A percentile compares a stretch with the other conserved stretches of the same genome.
Evolutionary conservation across 1,140 invertebrate species (phyloP).

Genomic region (Tyrophagus putrescentiae): DNA sequence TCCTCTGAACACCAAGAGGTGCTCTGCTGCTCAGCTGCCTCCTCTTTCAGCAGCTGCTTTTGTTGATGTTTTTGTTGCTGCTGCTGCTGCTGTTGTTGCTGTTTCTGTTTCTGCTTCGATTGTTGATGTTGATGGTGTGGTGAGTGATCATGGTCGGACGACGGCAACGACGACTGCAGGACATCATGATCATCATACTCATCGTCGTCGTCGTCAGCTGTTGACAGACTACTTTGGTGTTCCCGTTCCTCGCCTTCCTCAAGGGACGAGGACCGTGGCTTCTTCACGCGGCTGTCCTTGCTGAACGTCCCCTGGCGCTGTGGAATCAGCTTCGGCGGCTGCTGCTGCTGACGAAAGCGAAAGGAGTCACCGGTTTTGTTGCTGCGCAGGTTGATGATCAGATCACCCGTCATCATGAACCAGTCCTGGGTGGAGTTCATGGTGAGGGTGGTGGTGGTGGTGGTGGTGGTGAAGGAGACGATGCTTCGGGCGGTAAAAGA

Average conservation of each 20-base stretch:
- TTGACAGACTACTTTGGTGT: not conserved
- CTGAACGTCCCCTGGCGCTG: too few relatives aligned
- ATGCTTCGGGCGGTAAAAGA: too few relatives aligned
- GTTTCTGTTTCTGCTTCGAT: not conserved
- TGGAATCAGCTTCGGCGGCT: too few relatives aligned
- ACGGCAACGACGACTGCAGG: not conserved
- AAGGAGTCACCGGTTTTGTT: slow-evolving; percentile 16
- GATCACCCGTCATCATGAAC: slow-evolving; percentile 92
- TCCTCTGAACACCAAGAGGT: not conserved
- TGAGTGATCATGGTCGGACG: not conserved
- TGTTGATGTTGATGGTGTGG: not conserved
- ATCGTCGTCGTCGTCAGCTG: not conserved
- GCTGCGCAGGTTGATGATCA: slow-evolving; percentile 61
- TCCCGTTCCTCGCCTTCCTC: too few relatives aligned
- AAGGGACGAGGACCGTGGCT: too few relatives aligned
- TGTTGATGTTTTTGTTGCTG: not conserved
- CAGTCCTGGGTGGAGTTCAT: slow-evolving; percentile 15
- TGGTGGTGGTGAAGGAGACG: too few relatives aligned
- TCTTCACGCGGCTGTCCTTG: too few relatives aligned
- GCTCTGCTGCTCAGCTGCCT: too few relatives aligned
- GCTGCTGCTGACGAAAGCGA: not conserved
- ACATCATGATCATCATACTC: not conserved
- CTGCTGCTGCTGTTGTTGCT: not conserved
- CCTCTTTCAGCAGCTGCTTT: not conserved
- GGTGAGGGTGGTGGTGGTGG: not conserved